phyloP scores from a whole-genome alignment of 2,113 vertebrate genomes.

The Pomatostomus ruficeps region DNA sequence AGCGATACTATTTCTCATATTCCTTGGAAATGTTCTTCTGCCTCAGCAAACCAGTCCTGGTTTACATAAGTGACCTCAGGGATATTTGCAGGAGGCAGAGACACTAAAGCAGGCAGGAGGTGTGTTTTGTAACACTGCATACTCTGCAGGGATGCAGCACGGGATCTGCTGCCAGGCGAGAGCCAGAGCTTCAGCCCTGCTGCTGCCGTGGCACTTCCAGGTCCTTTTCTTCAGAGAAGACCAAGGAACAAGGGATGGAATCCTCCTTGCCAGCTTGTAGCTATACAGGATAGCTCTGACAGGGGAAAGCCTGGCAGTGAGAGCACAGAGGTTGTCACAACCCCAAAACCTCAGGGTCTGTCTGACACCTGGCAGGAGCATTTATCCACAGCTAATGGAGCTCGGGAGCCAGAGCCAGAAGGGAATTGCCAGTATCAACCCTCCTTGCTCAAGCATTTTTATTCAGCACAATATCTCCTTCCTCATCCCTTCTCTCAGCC shows the following conservation, averaged over 20 bases:
- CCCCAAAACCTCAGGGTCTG: background rate
- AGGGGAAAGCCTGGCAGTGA: background rate
- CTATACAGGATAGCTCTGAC: background rate
- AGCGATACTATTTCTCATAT: rapidly evolving
- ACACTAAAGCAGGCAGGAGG: background rate
- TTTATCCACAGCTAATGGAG: background rate
- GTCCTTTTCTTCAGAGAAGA: background rate
- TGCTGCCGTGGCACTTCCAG: background rate
- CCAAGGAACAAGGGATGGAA: background rate
- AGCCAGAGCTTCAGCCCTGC: background rate
- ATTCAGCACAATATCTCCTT: background rate
- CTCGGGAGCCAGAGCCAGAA: background rate
- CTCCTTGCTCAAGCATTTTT: background rate
- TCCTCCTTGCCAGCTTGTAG: background rate
- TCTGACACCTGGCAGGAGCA: background rate
- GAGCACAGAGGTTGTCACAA: background rate
- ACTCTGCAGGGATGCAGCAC: background rate
- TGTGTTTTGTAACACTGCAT: background rate
- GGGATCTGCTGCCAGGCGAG: background rate
- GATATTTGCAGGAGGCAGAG: background rate
- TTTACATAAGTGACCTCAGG: background rate
- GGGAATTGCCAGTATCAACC: background rate
- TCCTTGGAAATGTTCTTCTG: background rate
- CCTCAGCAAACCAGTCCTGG: background rate
- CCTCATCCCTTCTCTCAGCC: background rate